Evolutionary conservation across 2,113 vertebrate species (phyloP), one percentile per base, ranked within the genome.

Genomic region (Microcebus tavaratra): DNA sequence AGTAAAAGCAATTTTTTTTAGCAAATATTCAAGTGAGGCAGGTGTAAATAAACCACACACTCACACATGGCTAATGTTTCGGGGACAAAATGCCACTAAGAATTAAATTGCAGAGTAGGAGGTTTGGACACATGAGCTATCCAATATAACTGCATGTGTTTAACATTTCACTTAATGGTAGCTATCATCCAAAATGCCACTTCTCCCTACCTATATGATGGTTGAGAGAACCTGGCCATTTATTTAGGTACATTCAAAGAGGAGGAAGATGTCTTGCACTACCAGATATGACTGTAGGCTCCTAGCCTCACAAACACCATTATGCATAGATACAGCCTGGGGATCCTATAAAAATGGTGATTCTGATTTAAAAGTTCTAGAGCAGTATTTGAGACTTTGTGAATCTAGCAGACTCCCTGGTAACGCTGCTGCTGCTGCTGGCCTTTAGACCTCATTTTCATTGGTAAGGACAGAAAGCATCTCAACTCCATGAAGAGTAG

Each of bases 1-100:
- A 67, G 13, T 48, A 90, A 88, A 89, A 92, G 36, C 61, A 39
- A 59, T n/a, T 63, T 6, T 93, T 94, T 94, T 89, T 87, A 79
- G 4, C 48, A 82, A 93, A 73, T 53, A 92, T 31, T 80, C 65
- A 93, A 81, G 42, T 83, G 57, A 90, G 15, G 8, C 6, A 70
- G 42, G 1, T 85, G 8, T 88, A 90, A 92, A 67, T 75, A 94
- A 92, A 73, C 86, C 53, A 45, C 45, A 84, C 5, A 17, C 11
- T 48, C 14, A 85, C 13, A 72, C 1, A 39, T 7, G 1, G 34
- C 14, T 82, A 90, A 80, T 34, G 25, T 48, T 61, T 73, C 34
- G 61, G 25, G n/a, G 42, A 92, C 67, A 55, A 96, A 93, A 86
- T 95, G 23, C 70, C 42, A 70, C 25, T 86, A 88, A 65, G 31